Conservation (phyloP, 2,797 vertebrate genomes). For the Sebastes wilsoni region DNA sequence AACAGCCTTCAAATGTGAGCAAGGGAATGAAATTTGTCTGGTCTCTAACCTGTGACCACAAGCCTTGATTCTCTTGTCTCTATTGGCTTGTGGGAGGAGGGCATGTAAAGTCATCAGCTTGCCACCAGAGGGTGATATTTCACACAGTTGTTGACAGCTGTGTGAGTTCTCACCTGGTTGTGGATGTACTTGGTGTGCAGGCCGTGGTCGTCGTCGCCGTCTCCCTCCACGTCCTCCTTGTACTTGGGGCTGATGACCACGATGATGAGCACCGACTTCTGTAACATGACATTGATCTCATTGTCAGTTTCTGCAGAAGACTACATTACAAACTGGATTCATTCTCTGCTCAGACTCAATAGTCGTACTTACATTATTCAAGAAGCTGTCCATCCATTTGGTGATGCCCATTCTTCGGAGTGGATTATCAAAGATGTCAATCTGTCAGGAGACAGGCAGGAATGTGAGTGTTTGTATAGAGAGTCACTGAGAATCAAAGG, state of each 20-base stretch:
- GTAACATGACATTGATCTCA: conserved; percentile 24
- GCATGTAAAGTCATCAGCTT: neutral
- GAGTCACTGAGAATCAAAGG: neutral
- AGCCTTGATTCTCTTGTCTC: neutral
- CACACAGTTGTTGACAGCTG: neutral
- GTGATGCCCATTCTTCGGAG: conserved; percentile 90
- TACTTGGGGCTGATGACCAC: conserved; percentile 97
- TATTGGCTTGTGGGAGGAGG: neutral
- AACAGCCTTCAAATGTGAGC: no score
- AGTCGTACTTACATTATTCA: conserved; percentile 89
- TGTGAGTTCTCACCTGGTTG: conserved; percentile 86
- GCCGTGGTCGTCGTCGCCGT: conserved; percentile 90
- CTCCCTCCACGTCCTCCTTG: conserved; percentile 92
- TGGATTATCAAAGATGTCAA: conserved; percentile 93
- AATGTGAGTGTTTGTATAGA: neutral
- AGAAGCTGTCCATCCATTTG: conserved; percentile 94
- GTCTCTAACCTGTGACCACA: no score
- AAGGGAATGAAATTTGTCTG: no score
- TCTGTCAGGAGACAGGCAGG: conserved; percentile 75
- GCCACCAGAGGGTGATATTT: conserved; percentile 28
- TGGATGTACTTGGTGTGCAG: conserved; percentile 98
- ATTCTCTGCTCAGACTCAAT: neutral
- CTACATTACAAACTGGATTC: neutral
- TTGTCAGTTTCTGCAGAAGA: neutral
- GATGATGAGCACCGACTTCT: conserved; percentile 97